A percentile compares a stretch with the other conserved stretches of the same genome.
Conservation (phyloP, 2,888 invertebrate species). For the Tetragonisca angustula region DNA sequence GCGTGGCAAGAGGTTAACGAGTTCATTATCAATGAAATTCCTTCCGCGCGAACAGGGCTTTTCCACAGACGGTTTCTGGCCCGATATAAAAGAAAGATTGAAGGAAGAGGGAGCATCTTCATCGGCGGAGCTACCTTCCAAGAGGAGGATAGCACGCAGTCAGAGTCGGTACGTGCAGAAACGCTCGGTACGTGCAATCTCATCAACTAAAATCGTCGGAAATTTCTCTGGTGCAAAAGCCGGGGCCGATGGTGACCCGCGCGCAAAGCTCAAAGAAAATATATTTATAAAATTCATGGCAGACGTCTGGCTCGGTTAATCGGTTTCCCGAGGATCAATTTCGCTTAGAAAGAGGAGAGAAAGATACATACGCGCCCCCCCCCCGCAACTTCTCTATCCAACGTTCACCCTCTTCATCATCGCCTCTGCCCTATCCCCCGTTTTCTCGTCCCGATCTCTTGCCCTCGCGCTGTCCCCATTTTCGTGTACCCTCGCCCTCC, state of each 20-base stretch:
- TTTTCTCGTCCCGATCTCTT: constrained; percentile 8
- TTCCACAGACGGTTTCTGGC: not conserved
- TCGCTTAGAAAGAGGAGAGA: constrained; percentile 60
- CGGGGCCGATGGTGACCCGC: not conserved
- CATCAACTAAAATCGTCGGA: constrained; percentile 27
- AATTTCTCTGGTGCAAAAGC: constrained; percentile 3
- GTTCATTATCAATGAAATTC: not conserved
- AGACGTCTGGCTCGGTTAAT: constrained; percentile 70
- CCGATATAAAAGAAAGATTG: not conserved
- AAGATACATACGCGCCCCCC: constrained; percentile 54
- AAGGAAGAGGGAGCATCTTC: not conserved
- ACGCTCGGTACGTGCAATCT: constrained; percentile 33
- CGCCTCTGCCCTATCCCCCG: constrained; percentile 37
- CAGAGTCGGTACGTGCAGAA: constrained; percentile 15
- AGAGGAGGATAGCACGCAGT: not conserved
- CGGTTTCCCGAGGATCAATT: constrained; percentile 75
- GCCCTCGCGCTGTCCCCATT: constrained; percentile 40
- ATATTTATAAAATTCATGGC: constrained; percentile 73
- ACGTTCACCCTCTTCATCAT: constrained; percentile 65
- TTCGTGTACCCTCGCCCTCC: constrained; percentile 4
- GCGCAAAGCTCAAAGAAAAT: constrained; percentile 59
- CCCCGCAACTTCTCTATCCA: constrained; percentile 55
- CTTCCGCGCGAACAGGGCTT: not conserved
- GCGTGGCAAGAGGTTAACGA: too few species aligned
- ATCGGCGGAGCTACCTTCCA: not conserved